A percentile compares a stretch with the other conserved stretches of the same genome.
Evolutionary conservation across 2,888 invertebrate species (phyloP).

Genomic region (Protula sp.): DNA sequence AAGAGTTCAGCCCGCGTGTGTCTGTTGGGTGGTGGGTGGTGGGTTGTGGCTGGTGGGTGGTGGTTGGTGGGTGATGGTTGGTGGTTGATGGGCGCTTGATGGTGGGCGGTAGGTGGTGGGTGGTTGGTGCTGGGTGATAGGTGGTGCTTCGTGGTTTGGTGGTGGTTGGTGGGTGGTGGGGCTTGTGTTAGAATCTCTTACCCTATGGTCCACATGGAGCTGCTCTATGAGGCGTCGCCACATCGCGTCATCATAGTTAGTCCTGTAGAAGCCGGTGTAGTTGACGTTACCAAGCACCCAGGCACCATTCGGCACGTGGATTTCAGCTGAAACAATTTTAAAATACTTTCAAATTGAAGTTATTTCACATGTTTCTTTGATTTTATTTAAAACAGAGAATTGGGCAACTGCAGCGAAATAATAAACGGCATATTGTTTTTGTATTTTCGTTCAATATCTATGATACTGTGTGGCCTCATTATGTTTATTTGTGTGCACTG

Average conservation of each 20-base stretch:
- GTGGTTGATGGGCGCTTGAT: too few relatives aligned
- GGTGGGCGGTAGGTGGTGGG: too few relatives aligned
- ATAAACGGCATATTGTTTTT: neutral
- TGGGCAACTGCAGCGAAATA: neutral
- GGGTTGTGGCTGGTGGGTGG: too few relatives aligned
- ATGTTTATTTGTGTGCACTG: too few relatives aligned
- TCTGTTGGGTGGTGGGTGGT: too few relatives aligned
- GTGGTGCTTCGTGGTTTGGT: too few relatives aligned
- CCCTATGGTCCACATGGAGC: conserved; percentile 58
- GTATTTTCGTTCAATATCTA: neutral
- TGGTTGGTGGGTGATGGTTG: too few relatives aligned
- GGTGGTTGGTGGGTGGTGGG: too few relatives aligned
- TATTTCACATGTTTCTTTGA: neutral
- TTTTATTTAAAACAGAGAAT: neutral
- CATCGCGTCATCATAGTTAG: conserved; percentile 52
- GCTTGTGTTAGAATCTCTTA: too few relatives aligned
- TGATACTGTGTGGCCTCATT: neutral
- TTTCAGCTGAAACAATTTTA: conserved; percentile 19
- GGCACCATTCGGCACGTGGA: conserved; percentile 21
- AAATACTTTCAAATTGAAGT: too few relatives aligned
- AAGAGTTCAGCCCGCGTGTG: too few relatives aligned
- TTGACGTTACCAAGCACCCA: conserved; percentile 52
- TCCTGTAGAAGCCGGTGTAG: conserved; percentile 55
- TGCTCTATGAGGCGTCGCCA: conserved; percentile 52
- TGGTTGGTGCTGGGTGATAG: too few relatives aligned